These are phyloP conservation scores for Dasyprocta punctata DNA, from an alignment of 2,113 vertebrate genomes.

Conservation along the genomic window DNA sequence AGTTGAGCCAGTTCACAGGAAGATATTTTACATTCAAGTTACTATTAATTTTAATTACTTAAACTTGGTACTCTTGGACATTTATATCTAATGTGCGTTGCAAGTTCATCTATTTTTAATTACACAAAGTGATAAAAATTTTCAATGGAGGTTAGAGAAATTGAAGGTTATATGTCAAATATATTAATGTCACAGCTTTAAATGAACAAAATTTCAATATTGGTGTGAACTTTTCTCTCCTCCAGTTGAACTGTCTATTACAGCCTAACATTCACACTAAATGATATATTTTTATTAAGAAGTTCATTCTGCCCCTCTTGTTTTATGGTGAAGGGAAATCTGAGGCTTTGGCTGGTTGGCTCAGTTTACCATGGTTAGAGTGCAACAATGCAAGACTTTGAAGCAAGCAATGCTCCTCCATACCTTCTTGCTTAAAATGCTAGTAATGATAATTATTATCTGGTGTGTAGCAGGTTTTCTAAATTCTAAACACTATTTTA, in stretches of 20 bases:
- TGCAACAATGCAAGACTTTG: background rate
- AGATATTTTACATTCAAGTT: background rate
- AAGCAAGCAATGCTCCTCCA: background rate
- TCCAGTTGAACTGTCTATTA: background rate
- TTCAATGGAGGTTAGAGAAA: background rate
- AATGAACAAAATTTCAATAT: conserved; percentile 33
- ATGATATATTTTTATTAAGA: background rate
- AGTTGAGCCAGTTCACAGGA: background rate
- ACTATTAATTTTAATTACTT: conserved; percentile 48
- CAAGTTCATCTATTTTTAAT: conserved; percentile 54
- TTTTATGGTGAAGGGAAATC: background rate
- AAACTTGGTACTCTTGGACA: background rate
- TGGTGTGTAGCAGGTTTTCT: background rate
- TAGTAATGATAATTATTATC: background rate
- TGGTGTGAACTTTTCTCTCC: background rate
- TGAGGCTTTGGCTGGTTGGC: background rate
- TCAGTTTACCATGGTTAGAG: background rate
- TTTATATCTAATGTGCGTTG: background rate
- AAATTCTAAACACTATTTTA: background rate
- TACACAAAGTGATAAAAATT: background rate
- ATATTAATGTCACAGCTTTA: background rate
- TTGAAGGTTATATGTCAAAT: conserved; percentile 1
- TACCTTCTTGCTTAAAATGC: background rate
- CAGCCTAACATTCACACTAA: background rate
- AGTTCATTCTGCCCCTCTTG: accelerated